Conservation (phyloP, 2,113 vertebrate species). For the Solea senegalensis region DNA sequence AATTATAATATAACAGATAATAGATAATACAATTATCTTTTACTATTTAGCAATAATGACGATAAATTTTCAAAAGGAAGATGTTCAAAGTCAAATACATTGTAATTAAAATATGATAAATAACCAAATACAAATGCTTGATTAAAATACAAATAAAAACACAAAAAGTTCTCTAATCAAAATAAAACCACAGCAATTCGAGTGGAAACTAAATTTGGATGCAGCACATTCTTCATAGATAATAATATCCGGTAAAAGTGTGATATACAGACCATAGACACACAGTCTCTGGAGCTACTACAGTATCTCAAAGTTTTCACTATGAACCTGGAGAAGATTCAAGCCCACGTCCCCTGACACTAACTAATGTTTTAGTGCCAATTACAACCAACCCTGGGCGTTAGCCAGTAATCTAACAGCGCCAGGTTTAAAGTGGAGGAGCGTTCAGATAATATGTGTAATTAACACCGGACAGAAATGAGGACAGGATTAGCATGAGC, state of each 20-base stretch:
- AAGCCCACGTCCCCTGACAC: slow-evolving; percentile 17
- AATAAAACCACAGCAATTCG: slow-evolving; percentile 10
- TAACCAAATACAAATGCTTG: no score
- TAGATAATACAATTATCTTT: no score
- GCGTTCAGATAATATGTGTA: slow-evolving; percentile 29
- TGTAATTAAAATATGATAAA: no score
- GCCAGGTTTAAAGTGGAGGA: slow-evolving; percentile 32
- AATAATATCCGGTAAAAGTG: slow-evolving; percentile 9
- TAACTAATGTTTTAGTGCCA: slow-evolving; percentile 32
- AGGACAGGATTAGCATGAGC: slow-evolving; percentile 20
- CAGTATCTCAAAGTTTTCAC: background rate
- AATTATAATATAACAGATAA: no score
- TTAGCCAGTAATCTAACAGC: slow-evolving; percentile 23
- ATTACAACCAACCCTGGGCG: slow-evolving; percentile 19
- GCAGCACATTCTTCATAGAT: no score
- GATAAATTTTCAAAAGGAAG: no score
- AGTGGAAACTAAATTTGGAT: background rate
- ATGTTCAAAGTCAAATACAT: no score
- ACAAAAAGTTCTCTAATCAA: no score
- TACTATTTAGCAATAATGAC: no score
- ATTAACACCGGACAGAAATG: slow-evolving; percentile 40
- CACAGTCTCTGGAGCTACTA: background rate
- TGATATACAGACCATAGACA: slow-evolving; percentile 2
- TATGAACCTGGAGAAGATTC: slow-evolving; percentile 29
- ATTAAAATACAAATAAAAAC: no score